phyloP scores from a whole-genome alignment of 2,888 invertebrate genomes.

The Cerastis leucographa region DNA sequence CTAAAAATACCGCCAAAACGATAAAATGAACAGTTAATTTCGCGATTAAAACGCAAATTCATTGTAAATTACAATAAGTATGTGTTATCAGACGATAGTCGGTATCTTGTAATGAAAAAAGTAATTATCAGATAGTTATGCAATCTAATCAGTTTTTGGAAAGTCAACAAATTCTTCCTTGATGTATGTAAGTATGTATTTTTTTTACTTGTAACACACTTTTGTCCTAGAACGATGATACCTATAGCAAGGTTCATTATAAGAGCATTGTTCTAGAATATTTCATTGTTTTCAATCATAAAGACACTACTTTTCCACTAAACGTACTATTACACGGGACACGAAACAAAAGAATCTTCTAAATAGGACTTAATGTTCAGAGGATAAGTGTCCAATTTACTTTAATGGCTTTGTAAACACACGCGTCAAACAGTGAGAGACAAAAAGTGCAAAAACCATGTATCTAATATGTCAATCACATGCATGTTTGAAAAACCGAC shows the following conservation, averaged over 20 bases:
- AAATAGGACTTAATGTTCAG: conserved; percentile 12
- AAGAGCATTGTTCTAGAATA: conserved; percentile 13
- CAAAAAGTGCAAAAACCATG: conserved; percentile 21
- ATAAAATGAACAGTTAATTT: conserved; percentile 36
- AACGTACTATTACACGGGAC: neutral
- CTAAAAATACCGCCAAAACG: conserved; percentile 39
- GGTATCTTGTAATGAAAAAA: conserved; percentile 24
- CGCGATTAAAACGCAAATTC: conserved; percentile 23
- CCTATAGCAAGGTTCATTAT: neutral
- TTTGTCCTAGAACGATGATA: neutral
- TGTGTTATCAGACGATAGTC: conserved; percentile 29
- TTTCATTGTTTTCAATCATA: conserved; percentile 1
- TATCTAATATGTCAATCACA: conserved; percentile 42
- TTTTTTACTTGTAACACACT: conserved; percentile 6
- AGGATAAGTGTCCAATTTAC: conserved; percentile 29
- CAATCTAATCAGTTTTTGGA: conserved; percentile 37
- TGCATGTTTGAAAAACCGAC: conserved; percentile 34
- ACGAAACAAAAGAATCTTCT: conserved; percentile 20
- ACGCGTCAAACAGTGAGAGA: conserved; percentile 7
- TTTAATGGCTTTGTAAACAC: conserved; percentile 30
- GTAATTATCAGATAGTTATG: conserved; percentile 22
- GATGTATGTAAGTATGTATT: neutral
- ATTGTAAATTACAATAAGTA: conserved; percentile 23
- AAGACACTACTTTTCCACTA: conserved; percentile 15
- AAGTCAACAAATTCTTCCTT: conserved; percentile 30